A percentile compares a stretch with the other conserved stretches of the same genome.
phyloP scores from a whole-genome alignment of 2,888 invertebrate genomes.

The Harpalus rubripes region DNA sequence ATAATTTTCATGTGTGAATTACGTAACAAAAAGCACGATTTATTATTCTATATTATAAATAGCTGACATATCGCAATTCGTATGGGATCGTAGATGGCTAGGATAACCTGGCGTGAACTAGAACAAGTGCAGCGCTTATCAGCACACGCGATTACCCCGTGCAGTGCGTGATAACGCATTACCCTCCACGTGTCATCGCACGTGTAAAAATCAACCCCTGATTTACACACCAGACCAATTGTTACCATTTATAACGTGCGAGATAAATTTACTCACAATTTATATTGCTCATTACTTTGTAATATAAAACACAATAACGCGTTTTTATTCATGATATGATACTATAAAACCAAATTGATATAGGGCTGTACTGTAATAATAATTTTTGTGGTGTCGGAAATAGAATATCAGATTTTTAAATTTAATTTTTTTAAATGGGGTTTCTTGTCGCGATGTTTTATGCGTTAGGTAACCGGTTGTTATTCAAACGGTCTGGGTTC shows the following conservation, averaged over 20 bases:
- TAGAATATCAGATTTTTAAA: no score
- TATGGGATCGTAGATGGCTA: not conserved
- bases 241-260: not conserved
- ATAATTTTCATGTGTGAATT: no score
- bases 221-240: constrained; percentile 12
- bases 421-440: no score
- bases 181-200: constrained; percentile 26
- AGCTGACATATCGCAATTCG: constrained; percentile 21
- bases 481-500: no score
- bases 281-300: not conserved
- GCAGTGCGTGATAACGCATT: constrained; percentile 15
- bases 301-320: no score
- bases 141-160: constrained; percentile 37
- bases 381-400: no score
- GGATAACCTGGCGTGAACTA: constrained; percentile 12
- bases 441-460: no score
- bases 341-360: no score
- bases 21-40: no score
- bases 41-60: constrained; percentile 17
- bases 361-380: no score
- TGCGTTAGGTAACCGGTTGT: no score
- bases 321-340: no score
- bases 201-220: constrained; percentile 35
- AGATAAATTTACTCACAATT: not conserved
- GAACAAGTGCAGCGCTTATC: constrained; percentile 37